Evolutionary conservation across 2,797 vertebrate genomes (phyloP), one percentile per base, ranked within the genome.

Genomic region (Crossoptilon crossoptilon): DNA sequence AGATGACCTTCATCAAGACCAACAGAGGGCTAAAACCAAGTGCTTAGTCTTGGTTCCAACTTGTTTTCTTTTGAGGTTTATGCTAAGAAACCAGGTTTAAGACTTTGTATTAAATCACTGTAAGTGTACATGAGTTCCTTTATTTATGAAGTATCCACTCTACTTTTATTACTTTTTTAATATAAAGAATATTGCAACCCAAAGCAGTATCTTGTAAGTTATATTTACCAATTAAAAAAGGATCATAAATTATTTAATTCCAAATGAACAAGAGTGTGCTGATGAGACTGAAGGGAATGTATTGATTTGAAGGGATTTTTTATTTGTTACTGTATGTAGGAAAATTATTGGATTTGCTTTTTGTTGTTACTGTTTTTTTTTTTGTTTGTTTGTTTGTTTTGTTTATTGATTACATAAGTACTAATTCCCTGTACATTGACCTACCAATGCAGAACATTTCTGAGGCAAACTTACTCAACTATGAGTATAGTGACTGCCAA

Each of bases 81-180:
- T 58, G 24, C 8, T 35, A 69, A 71, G 51, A 64, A 62, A 5
- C 1, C 21, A 6, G 1, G 4, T 48, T 68, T 46, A 17, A 68
- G n/a, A 48, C 71, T 49, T 78, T 81, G 2, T 78, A 94, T 93
- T 82, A 87, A 90, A 83, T 87, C 83, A 87, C 23, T 49, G 17
- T 67, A 73, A 75, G 29, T 19, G 49, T 53, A 84, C 43, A 56
- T 81, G 73, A 73, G 68, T 81, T 87, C 43, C 26, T 75, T 56
- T 84, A 77, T 90, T 94, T 91, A 92, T 82, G 59, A 87, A 82
- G 8, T 58, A 33, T 62, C 51, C 67, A 33, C 29, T 46, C 35
- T 63, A 41, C 66, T 84, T 85, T 88, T 92, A 80, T 95, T 91
- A 46, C 44, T 87, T 96, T 94, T 93, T 90, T 91, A 89, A 92